A percentile compares a stretch with the other conserved stretches of the same genome.
phyloP scores from a whole-genome alignment of 2,797 vertebrate species.

The Artibeus lituratus region DNA sequence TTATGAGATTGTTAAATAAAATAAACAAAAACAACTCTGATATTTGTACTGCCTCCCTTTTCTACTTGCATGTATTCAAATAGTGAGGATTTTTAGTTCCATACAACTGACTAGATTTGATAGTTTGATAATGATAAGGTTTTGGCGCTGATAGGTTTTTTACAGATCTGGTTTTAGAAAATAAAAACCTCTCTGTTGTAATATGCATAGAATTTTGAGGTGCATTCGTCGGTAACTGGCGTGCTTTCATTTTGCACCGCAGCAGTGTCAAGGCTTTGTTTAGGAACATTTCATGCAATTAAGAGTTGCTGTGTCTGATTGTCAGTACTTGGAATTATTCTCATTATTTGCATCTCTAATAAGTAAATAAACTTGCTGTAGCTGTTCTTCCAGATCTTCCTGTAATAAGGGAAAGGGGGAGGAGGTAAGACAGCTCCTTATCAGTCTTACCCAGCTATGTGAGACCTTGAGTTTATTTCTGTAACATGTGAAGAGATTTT shows the following conservation, averaged over 20 bases:
- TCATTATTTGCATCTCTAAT: background rate
- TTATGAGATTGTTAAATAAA: background rate
- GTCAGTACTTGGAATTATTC: background rate
- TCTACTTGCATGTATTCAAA: background rate
- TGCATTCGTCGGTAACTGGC: background rate
- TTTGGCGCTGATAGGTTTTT: background rate
- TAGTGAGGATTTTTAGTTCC: conserved; percentile 5
- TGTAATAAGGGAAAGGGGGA: background rate
- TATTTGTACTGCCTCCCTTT: background rate
- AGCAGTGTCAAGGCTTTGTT: conserved; percentile 28
- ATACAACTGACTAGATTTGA: background rate
- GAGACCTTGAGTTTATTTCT: conserved; percentile 1
- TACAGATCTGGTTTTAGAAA: background rate
- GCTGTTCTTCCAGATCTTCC: background rate
- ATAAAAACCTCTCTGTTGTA: conserved; percentile 16
- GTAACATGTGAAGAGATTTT: conserved; percentile 37
- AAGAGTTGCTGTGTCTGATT: background rate
- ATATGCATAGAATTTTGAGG: background rate
- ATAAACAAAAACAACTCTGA: background rate
- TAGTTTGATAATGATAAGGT: background rate
- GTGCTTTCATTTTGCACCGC: conserved; percentile 22
- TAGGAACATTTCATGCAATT: conserved; percentile 39
- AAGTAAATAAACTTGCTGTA: conserved; percentile 27
- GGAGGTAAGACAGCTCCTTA: background rate
- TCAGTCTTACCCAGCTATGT: background rate